Evolutionary conservation across 2,797 vertebrate genomes (phyloP), one percentile per base, ranked within the genome.

Genomic region (Premnoplex brunnescens): DNA sequence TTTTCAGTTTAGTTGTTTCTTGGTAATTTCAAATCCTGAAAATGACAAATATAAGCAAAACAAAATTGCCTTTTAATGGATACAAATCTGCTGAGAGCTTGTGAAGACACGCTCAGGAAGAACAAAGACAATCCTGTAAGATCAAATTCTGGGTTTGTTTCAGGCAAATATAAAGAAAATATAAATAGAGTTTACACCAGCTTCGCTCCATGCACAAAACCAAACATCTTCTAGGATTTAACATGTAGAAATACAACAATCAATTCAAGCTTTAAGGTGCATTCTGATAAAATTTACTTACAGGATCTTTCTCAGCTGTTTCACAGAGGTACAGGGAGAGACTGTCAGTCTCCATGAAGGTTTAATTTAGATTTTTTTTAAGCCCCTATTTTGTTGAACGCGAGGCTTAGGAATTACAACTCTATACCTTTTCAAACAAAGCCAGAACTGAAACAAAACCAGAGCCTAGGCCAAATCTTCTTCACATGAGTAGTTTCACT

Each of bases 391-490:
- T 49, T 87, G 87, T 87, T 82, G 64, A 92, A 60, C 22, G 44
- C 14, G n/a, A 79, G 52, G 81, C 34, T 91, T 24, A 79, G 88
- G 78, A 89, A 92, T 94, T 26, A 85, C 78, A 77, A 36, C 72
- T 54, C 93, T 48, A 10, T 73, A 89, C 85, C 92, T 91, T 93
- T 91, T 60, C 95, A 97, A 92, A 97, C 95, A 96, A 97, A 96
- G 88, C 24, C 92, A 95, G 60, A 89, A 94, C 71, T 85, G 37
- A 72, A 91, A 95, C 91, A 95, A 94, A 92, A 92, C 71, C 93
- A 91, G 86, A 95, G 81, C 78, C 87, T 32, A 80, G 89, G 76
- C 26, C 93, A 95, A 94, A 96, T 92, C 84, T 89, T 96, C 49
- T 60, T 59, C 94, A 51, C 86, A 91, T 66, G 92, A 93, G 95